Percentiles rank a stretch among this genome's conserved stretches.
phyloP scores from a whole-genome alignment of 2,888 invertebrate species.

The Nymphalis c-album region DNA sequence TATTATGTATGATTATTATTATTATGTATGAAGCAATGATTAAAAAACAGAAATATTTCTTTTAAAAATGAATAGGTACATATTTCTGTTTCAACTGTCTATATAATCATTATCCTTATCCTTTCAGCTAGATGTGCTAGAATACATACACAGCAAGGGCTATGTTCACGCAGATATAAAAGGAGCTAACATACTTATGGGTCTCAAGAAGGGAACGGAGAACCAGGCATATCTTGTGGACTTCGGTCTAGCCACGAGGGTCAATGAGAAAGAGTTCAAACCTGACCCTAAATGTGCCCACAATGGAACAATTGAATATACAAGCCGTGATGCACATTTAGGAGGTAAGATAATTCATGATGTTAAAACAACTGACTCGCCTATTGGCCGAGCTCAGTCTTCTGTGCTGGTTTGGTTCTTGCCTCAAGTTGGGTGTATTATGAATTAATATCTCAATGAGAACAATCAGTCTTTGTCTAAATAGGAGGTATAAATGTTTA shows the following conservation, averaged over 20 bases:
- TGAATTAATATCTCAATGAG: no score
- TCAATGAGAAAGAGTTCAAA: slow-evolving; percentile 89
- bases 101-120: no score
- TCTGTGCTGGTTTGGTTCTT: no score
- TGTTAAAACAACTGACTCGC: no score
- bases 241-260: slow-evolving; percentile 93
- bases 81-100: no score
- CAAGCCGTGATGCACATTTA: slow-evolving; percentile 96
- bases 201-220: slow-evolving; percentile 83
- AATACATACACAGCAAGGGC: slow-evolving; percentile 94
- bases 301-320: slow-evolving; percentile 98
- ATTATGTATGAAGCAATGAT: no score
- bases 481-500: no score
- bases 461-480: no score
- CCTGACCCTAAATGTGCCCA: slow-evolving; percentile 95
- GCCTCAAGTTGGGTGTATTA: no score
- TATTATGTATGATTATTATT: no score
- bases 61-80: not conserved
- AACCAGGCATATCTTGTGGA: slow-evolving; percentile 94
- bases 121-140: slow-evolving; percentile 90
- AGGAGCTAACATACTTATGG: slow-evolving; percentile 94
- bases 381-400: no score
- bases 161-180: slow-evolving; percentile 98
- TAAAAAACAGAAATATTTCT: no score
- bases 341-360: slow-evolving; percentile 83